Conservation (phyloP, 92 coral and sea anemone species). For the Chrysogorgia sp. region DNA sequence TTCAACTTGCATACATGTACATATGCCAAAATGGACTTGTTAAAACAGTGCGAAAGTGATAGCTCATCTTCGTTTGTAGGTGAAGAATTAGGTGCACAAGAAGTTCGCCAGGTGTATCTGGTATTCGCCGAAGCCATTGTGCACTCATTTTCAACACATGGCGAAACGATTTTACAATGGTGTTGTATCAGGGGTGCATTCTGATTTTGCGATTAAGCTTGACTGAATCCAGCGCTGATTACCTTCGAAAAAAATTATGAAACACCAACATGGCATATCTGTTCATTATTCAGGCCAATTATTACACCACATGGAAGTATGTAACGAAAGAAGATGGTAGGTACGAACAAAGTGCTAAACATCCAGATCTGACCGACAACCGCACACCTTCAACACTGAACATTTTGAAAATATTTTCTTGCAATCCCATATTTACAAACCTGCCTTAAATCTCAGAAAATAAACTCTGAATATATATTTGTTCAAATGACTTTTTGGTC, state of each 20-base stretch:
- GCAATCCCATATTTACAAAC: too few relatives aligned
- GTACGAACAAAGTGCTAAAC: conserved; percentile 37
- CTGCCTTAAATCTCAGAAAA: too few relatives aligned
- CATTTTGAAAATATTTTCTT: too few relatives aligned
- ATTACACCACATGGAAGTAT: conserved; percentile 54
- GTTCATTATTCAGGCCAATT: conserved; percentile 47
- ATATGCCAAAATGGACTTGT: neutral
- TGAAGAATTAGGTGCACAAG: conserved; percentile 18
- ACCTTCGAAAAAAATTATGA: conserved; percentile 25
- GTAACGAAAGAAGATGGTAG: too few relatives aligned
- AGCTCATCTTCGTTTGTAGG: neutral
- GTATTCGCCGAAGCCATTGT: conserved; percentile 53
- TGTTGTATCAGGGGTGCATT: conserved; percentile 36
- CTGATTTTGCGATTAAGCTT: conserved; percentile 30
- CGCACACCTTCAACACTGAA: conserved; percentile 40
- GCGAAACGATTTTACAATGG: conserved; percentile 28
- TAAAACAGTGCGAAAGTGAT: neutral
- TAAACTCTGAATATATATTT: too few relatives aligned
- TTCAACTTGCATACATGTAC: neutral
- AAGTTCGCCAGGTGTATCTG: conserved; percentile 43
- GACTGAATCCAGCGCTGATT: conserved; percentile 43
- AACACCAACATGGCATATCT: conserved; percentile 32
- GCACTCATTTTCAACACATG: conserved; percentile 19
- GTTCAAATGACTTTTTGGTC: too few relatives aligned
- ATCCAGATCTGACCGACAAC: conserved; percentile 51